A percentile compares a stretch with the other conserved stretches of the same genome.
Conservation (phyloP, 2,888 invertebrate genomes). For the Metacarcinus magister region DNA sequence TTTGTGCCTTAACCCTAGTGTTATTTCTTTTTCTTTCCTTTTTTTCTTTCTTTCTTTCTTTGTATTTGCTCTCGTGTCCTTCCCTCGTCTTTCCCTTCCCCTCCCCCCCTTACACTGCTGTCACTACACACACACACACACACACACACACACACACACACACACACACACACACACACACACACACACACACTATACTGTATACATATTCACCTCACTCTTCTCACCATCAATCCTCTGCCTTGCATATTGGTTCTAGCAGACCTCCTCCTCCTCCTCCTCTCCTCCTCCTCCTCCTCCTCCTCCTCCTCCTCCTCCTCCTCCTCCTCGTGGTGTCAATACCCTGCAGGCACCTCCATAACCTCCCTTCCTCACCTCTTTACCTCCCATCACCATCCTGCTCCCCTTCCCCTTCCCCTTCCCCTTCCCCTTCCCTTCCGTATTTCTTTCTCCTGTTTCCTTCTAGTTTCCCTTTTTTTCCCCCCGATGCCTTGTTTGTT, state of each 20-base stretch:
- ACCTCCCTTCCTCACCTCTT: background rate
- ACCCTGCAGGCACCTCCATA: background rate
- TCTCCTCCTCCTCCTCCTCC: conserved; percentile 27
- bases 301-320: conserved; percentile 20
- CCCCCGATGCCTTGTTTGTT: background rate
- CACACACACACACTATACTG: background rate
- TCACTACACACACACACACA: background rate
- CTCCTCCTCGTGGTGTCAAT: background rate
- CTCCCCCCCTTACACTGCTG: background rate
- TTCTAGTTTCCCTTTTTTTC: background rate
- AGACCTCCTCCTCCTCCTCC: background rate
- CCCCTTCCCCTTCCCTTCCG: background rate
- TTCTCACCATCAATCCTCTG: conserved; percentile 9
- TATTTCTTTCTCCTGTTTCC: background rate
- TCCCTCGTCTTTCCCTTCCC: background rate
- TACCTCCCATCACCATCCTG: background rate
- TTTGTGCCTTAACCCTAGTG: background rate
- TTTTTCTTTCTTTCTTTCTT: too few relatives aligned
- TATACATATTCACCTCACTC: conserved; percentile 4
- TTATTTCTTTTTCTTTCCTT: too few relatives aligned
- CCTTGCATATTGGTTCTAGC: conserved; percentile 36
- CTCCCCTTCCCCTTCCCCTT: background rate
- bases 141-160: conserved; percentile 28
- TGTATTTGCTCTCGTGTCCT: background rate
- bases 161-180: conserved; percentile 28